phyloP scores from a whole-genome alignment of 2,797 vertebrate species.

The Tragelaphus eurycerus region DNA sequence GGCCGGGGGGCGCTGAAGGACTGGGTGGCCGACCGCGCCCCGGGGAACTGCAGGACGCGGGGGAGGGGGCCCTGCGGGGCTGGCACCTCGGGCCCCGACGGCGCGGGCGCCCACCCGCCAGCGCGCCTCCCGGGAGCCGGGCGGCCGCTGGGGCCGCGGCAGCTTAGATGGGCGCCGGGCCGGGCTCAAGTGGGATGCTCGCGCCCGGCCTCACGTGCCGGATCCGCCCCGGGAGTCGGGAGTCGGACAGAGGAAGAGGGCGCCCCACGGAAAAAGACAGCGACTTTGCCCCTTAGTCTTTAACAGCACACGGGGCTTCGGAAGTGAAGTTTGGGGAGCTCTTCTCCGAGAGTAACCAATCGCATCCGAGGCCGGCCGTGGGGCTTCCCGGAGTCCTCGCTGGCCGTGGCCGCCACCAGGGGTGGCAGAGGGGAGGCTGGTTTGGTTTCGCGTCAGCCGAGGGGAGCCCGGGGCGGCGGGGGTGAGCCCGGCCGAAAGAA shows the following conservation, averaged over 20 bases:
- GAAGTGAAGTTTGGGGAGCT: slow-evolving; percentile 39
- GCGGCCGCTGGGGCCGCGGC: not conserved
- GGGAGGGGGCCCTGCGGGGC: not conserved
- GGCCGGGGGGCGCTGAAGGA: not conserved
- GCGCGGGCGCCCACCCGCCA: not conserved
- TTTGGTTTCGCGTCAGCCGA: no score
- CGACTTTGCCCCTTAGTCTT: not conserved
- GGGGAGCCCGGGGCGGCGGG: not conserved
- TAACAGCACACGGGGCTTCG: not conserved
- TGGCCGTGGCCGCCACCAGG: not conserved
- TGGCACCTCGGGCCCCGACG: not conserved
- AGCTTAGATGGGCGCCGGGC: not conserved
- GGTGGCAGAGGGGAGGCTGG: not conserved
- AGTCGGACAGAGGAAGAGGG: not conserved
- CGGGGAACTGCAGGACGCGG: not conserved
- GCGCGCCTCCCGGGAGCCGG: not conserved
- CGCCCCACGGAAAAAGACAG: not conserved
- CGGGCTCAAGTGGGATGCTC: not conserved
- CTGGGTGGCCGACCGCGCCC: not conserved
- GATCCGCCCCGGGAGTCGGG: not conserved
- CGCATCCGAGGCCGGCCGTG: not conserved
- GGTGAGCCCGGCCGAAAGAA: not conserved
- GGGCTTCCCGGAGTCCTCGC: not conserved
- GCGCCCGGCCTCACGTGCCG: not conserved
- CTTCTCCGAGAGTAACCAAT: not conserved